Evolutionary conservation across 2,113 vertebrate genomes (phyloP), one percentile per base, ranked within the genome.

Genomic region (Psittacus erithacus): DNA sequence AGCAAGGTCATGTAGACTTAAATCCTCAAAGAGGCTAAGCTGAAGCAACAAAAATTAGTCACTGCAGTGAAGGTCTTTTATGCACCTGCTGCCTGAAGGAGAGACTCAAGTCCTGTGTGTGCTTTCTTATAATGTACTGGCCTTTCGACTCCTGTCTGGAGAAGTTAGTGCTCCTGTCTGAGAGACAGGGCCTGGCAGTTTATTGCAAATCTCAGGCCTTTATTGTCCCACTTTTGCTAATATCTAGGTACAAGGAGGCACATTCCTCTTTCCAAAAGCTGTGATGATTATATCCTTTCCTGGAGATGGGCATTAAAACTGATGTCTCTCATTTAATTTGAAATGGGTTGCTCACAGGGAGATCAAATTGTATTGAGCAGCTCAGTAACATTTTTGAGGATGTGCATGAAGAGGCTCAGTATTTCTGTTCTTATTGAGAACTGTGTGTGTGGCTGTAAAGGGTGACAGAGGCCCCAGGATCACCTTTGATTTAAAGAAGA

Each of bases 1-100:
- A 93, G 93, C 94, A 95, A 95, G 95, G 96, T 95, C 96, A 65
- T 11, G 50, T 44, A 87, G 91, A 52, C 89, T 92, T 82, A 89
- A 95, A 95, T 82, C 93, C 81, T 97, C 84, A 43, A 92, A 89
- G 70, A 87, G 74, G 47, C 84, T 91, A 29, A 95, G 62, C 94
- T 93, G 86, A 89, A 87, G 84, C 91, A 91, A 73, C 38, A 79
- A n/a, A 92, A 95, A 91, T 92, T 5, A 82, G 91, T 55, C 39
- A 35, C 60, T 94, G 83, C 76, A 60, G 67, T 80, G 88, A 65
- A 85, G 85, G 69, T 82, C 35, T 78, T 63, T 71, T 14, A 11
- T 14, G 27, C 29, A 43, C 46, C 86, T 59, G 71, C 49, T 63
- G 83, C 83, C 76, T 86, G 18, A 43, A 71, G 47, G 74, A 60